Conservation (phyloP, 1,140 invertebrate species). For the Protaetia brevitarsis region DNA sequence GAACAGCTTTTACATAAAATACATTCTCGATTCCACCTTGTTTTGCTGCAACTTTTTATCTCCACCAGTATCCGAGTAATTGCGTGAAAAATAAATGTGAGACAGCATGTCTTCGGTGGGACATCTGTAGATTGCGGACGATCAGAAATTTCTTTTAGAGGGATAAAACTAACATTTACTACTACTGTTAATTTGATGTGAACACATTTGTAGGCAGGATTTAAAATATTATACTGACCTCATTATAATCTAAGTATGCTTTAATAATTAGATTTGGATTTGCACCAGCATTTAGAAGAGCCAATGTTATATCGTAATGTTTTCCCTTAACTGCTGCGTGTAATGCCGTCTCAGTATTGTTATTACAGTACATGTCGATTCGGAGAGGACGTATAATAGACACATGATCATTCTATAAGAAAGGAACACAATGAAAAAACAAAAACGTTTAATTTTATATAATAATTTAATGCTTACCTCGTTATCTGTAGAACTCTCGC, state of each 20-base stretch:
- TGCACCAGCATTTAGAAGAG: conserved; percentile 71
- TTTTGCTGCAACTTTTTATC: too few relatives aligned
- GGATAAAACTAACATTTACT: too few relatives aligned
- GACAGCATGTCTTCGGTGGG: too few relatives aligned
- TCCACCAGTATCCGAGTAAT: too few relatives aligned
- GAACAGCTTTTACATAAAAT: too few relatives aligned
- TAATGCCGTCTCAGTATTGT: conserved; percentile 70
- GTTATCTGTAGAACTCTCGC: conserved; percentile 50
- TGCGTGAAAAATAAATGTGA: too few relatives aligned
- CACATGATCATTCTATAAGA: conserved; percentile 51
- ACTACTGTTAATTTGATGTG: neutral
- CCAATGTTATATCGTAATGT: conserved; percentile 69
- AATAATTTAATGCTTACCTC: neutral
- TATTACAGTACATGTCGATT: conserved; percentile 74
- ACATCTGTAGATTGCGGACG: too few relatives aligned
- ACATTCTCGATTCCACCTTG: too few relatives aligned
- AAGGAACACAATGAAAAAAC: conserved; percentile 6
- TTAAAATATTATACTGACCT: conserved; percentile 27
- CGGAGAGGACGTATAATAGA: conserved; percentile 65
- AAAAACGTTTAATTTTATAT: neutral
- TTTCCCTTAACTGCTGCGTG: conserved; percentile 75
- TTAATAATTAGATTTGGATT: conserved; percentile 66
- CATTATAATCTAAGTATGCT: conserved; percentile 51
- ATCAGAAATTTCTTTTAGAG: too few relatives aligned
- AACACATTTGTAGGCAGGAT: too few relatives aligned